A percentile compares a stretch with the other conserved stretches of the same genome.
Conservation (phyloP, 2,888 invertebrate genomes). For the Poecilus cupreus region DNA sequence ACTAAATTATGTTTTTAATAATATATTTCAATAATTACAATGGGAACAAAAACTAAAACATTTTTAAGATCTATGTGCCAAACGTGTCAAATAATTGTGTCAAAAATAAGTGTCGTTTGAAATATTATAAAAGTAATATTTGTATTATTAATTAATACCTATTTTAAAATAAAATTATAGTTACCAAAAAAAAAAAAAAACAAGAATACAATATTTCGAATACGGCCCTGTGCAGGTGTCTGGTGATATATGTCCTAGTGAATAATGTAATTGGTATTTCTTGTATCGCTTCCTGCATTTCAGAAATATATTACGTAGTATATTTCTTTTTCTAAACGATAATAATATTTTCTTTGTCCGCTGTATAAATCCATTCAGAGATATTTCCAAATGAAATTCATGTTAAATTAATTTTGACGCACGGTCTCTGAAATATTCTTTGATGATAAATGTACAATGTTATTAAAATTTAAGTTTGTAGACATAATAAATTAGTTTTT, state of each 20-base stretch:
- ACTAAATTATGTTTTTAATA: too few relatives aligned
- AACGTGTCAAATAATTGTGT: too few relatives aligned
- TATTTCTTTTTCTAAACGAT: not conserved
- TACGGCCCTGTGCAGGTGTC: not conserved
- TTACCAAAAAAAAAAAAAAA: too few relatives aligned
- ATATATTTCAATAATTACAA: too few relatives aligned
- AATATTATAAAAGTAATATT: too few relatives aligned
- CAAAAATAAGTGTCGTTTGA: too few relatives aligned
- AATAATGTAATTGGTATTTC: conserved; percentile 37
- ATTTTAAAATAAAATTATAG: too few relatives aligned
- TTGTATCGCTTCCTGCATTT: conserved; percentile 6
- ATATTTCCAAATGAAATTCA: not conserved
- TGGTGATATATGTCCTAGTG: conserved; percentile 18
- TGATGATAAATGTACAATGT: not conserved
- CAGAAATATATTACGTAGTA: conserved; percentile 5
- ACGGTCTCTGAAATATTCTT: not conserved
- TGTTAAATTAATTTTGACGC: not conserved
- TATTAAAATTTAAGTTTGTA: not conserved
- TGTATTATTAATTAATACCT: too few relatives aligned
- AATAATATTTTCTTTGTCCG: conserved; percentile 21
- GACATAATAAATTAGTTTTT: not conserved
- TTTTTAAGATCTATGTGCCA: too few relatives aligned
- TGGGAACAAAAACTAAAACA: too few relatives aligned
- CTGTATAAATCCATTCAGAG: not conserved
- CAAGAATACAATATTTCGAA: too few relatives aligned